These are phyloP conservation scores for Steinernema scapterisci DNA, from an alignment of 2,888 invertebrate genomes.

Conservation along the genomic window DNA sequence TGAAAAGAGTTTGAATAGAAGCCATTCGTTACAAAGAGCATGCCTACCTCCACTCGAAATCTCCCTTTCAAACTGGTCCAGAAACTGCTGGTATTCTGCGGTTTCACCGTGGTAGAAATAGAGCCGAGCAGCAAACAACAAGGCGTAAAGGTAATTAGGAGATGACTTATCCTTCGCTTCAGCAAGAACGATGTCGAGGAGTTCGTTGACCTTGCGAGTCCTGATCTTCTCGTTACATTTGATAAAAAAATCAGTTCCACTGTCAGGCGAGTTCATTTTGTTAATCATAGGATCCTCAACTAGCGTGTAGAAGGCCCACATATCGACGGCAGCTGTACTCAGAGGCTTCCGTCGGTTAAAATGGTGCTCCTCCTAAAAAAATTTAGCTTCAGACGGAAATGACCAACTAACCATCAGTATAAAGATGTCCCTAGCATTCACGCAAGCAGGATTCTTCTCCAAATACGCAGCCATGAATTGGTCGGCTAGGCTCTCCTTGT, in stretches of 20 bases:
- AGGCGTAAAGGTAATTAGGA: not conserved
- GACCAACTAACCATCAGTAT: too few relatives aligned
- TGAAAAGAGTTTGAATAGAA: too few relatives aligned
- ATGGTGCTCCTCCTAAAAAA: too few relatives aligned
- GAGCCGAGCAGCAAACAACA: not conserved
- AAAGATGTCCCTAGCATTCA: too few relatives aligned
- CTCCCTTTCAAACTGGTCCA: not conserved
- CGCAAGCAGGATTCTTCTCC: too few relatives aligned
- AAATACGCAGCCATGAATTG: too few relatives aligned
- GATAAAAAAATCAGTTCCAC: not conserved
- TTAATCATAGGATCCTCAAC: not conserved
- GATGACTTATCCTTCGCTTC: not conserved
- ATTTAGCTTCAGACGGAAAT: too few relatives aligned
- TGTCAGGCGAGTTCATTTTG: not conserved
- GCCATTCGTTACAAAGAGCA: too few relatives aligned
- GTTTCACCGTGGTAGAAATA: not conserved
- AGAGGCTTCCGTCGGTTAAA: not conserved
- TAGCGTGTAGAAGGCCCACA: conserved; percentile 2
- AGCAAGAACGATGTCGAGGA: not conserved
- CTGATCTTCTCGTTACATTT: not conserved
- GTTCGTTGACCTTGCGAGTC: not conserved
- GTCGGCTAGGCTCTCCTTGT: not conserved
- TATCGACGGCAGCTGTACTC: not conserved
- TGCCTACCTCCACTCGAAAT: not conserved
- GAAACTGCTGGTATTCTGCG: too few relatives aligned